A percentile compares a stretch with the other conserved stretches of the same genome.
Evolutionary conservation across 2,797 vertebrate genomes (phyloP).

Genomic region (Dryobates pubescens): DNA sequence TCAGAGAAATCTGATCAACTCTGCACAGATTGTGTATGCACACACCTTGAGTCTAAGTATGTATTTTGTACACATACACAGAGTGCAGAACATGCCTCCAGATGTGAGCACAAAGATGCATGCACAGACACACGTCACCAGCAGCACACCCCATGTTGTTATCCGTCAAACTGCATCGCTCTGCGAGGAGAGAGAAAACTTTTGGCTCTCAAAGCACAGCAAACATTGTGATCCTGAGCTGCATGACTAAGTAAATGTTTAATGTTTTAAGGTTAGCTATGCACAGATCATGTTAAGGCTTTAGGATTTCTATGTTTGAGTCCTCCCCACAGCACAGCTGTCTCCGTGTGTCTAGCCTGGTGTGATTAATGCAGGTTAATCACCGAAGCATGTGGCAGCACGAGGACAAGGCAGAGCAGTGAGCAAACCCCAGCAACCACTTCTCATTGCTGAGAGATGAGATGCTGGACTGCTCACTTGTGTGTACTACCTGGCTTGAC

Average conservation of each 20-base stretch:
- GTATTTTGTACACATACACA: background rate
- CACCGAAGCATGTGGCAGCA: background rate
- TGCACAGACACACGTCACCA: background rate
- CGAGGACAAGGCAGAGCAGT: background rate
- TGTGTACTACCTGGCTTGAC: background rate
- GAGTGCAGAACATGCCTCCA: background rate
- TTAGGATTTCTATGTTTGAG: background rate
- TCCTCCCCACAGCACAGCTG: background rate
- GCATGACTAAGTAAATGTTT: background rate
- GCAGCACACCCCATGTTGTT: background rate
- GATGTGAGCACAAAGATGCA: background rate
- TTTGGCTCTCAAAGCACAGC: background rate
- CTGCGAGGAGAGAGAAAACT: background rate
- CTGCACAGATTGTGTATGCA: background rate
- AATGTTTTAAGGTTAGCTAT: slow-evolving; percentile 17
- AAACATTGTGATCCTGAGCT: background rate
- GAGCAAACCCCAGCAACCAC: background rate
- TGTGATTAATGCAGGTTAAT: background rate
- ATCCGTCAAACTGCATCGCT: background rate
- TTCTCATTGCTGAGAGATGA: background rate
- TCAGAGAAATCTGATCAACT: slow-evolving; percentile 19
- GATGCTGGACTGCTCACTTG: background rate
- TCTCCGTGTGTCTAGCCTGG: background rate
- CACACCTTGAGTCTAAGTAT: background rate
- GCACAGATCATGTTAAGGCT: background rate